These are phyloP conservation scores for Xylocopa sonorina DNA, from an alignment of 1,140 invertebrate species.

Conservation along the genomic window DNA sequence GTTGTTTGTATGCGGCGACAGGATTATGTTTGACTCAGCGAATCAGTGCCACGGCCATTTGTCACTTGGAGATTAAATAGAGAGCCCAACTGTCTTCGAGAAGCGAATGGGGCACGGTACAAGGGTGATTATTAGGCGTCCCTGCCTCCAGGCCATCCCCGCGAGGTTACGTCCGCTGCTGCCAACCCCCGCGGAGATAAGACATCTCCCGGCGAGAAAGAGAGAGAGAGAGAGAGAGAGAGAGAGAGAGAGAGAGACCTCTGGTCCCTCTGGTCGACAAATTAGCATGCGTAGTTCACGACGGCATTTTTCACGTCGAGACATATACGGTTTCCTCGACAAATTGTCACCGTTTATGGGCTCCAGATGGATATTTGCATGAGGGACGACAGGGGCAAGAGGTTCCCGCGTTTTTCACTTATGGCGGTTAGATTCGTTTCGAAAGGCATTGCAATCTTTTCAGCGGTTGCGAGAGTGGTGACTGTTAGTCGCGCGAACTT, in stretches of 20 bases:
- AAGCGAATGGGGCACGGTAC: conserved; percentile 50
- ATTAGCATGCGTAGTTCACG: conserved; percentile 45
- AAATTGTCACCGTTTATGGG: conserved; percentile 40
- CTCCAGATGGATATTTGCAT: conserved; percentile 49
- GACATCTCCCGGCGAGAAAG: no score
- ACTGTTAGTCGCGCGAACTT: no score
- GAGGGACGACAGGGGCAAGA: background rate
- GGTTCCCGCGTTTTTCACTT: conserved; percentile 5
- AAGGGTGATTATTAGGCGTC: conserved; percentile 65
- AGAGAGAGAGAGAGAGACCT: background rate
- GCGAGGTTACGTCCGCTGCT: no score
- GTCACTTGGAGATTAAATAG: conserved; percentile 77
- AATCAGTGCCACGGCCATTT: conserved; percentile 77
- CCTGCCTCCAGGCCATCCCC: conserved; percentile 20
- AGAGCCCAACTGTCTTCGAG: conserved; percentile 73
- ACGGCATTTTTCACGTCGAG: conserved; percentile 39
- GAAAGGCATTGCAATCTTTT: no score
- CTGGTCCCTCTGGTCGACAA: conserved; percentile 22
- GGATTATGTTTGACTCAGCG: conserved; percentile 78
- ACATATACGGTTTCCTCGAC: conserved; percentile 28
- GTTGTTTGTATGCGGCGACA: conserved; percentile 76
- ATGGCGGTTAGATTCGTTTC: background rate
- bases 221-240: no score
- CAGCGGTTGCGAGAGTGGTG: no score
- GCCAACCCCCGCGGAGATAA: conserved; percentile 53